Percentiles rank a stretch among this genome's conserved stretches.
Evolutionary conservation across 1,140 invertebrate genomes (phyloP).

Genomic region (Eumeta japonica): DNA sequence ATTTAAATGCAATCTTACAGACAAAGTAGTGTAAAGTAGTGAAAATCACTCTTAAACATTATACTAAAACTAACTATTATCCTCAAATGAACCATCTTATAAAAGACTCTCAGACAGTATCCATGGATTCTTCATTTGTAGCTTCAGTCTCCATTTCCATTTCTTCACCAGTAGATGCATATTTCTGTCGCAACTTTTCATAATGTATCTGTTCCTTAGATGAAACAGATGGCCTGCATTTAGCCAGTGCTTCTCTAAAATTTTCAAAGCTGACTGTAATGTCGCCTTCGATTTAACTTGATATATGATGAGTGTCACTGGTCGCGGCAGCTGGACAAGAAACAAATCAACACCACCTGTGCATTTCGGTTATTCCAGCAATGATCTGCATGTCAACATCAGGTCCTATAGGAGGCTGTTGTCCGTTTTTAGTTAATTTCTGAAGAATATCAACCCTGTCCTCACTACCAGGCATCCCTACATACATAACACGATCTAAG

Average conservation of each 20-base stretch:
- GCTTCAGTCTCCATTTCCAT: slow-evolving; percentile 55
- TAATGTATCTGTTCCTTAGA: slow-evolving; percentile 67
- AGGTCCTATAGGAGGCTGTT: slow-evolving; percentile 67
- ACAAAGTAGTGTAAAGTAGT: too few species aligned
- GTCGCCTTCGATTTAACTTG: slow-evolving; percentile 36
- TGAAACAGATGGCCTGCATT: slow-evolving; percentile 79
- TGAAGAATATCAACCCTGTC: slow-evolving; percentile 88
- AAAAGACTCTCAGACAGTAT: slow-evolving; percentile 43
- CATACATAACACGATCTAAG: slow-evolving; percentile 91
- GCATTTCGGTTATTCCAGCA: slow-evolving; percentile 69
- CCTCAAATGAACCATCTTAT: slow-evolving; percentile 17
- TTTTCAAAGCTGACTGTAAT: slow-evolving; percentile 52
- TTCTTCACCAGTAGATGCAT: slow-evolving; percentile 48
- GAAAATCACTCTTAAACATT: too few species aligned
- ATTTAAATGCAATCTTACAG: too few species aligned
- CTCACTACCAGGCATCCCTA: slow-evolving; percentile 79
- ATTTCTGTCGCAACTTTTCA: slow-evolving; percentile 59
- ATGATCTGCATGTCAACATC: slow-evolving; percentile 79
- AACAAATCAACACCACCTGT: slow-evolving; percentile 90
- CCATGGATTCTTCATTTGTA: slow-evolving; percentile 49
- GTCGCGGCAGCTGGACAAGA: slow-evolving; percentile 67
- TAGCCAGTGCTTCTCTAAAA: slow-evolving; percentile 65
- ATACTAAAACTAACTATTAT: too few species aligned
- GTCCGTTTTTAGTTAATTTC: slow-evolving; percentile 88
- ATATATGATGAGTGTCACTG: slow-evolving; percentile 28